phyloP scores from a whole-genome alignment of 2,797 vertebrate species.

The Oryzias sinensis region DNA sequence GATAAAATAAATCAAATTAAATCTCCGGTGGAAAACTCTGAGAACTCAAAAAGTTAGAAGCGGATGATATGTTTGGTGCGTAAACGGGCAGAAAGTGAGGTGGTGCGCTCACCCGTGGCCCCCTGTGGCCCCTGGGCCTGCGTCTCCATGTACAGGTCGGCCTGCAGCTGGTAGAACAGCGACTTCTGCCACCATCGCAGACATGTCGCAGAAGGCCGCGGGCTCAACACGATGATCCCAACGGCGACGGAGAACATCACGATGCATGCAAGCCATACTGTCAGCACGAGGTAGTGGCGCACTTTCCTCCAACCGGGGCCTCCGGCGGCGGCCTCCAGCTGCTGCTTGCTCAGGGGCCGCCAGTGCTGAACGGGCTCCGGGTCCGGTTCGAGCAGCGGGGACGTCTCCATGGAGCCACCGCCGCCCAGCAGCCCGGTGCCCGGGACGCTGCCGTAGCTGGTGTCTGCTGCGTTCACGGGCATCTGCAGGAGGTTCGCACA shows the following conservation, averaged over 20 bases:
- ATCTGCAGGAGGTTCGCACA: slow-evolving; percentile 48
- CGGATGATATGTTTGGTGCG: too few species aligned
- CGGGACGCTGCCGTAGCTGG: slow-evolving; percentile 51
- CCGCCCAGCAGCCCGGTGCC: slow-evolving; percentile 18
- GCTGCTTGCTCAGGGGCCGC: slow-evolving; percentile 65
- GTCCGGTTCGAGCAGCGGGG: slow-evolving; percentile 61
- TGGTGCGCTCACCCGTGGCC: slow-evolving; percentile 55
- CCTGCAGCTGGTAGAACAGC: slow-evolving; percentile 71
- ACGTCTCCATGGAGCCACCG: slow-evolving; percentile 42
- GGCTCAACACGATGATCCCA: slow-evolving; percentile 56
- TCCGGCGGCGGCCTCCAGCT: slow-evolving; percentile 63
- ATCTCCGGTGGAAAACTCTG: too few species aligned
- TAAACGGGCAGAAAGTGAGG: too few species aligned
- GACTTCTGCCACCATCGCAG: slow-evolving; percentile 79
- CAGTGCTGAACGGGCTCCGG: slow-evolving; percentile 1
- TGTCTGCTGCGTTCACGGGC: slow-evolving; percentile 64
- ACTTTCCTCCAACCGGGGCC: slow-evolving; percentile 67
- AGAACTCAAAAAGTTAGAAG: too few species aligned
- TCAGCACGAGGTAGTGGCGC: slow-evolving; percentile 63
- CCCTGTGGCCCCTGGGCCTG: slow-evolving; percentile 27
- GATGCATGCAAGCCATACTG: slow-evolving; percentile 74
- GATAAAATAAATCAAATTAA: too few species aligned
- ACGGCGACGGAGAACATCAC: slow-evolving; percentile 61
- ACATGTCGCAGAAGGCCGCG: slow-evolving; percentile 34
- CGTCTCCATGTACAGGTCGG: slow-evolving; percentile 31